Base-by-base conservation (phyloP, 2,888 invertebrate genomes). In the Idaea aversata region DNA sequence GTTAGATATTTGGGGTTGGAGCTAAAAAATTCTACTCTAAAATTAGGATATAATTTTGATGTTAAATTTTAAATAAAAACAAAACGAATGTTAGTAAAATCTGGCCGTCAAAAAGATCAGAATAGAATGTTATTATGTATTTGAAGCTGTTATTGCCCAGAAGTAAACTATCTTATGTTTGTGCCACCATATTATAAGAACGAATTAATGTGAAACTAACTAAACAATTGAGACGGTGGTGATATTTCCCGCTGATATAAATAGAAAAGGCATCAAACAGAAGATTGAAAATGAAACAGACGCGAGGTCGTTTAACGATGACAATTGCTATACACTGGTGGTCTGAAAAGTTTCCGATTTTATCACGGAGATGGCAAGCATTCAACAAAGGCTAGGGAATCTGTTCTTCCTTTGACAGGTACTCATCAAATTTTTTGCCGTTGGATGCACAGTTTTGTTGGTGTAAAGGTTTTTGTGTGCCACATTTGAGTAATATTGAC, bases 131-230 rank as follows among this genome's bases (percentile, higher is more conserved):
- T 66, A 72, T 68, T 68, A 63, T 69, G 62, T 72, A 68, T 70
- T 70, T 74, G 72, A 78, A 70, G 82, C 90, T 91, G 90, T 91
- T 86, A 83, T 86, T 91, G 92, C 91, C 91, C 91, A 88, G 88
- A 92, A 84, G 91, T 92, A 83, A 80, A 84, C 77, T 84, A 90
- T 92, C 92, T 91, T 90, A 91, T 93, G 92, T 93, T 93, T 93
- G 89, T 86, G 91, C 93, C 91, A 88, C 86, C 86, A 72, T 74
- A 77, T 75, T 38, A 4, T 34, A 59, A 63, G 38, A 71, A 70
- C 70, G 70, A 60, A 34, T 61, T 62, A 64, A 66, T 34, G 34
- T 63, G 64, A 61, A 65, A 63, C 58, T 15, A 65, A 60, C 57
- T 60, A 61, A 59, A 57, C 35, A 62, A n/a, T 59, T 66, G 62